Evolutionary conservation across 1,140 invertebrate species (phyloP).

Genomic region (Drosophila pallidifrons): DNA sequence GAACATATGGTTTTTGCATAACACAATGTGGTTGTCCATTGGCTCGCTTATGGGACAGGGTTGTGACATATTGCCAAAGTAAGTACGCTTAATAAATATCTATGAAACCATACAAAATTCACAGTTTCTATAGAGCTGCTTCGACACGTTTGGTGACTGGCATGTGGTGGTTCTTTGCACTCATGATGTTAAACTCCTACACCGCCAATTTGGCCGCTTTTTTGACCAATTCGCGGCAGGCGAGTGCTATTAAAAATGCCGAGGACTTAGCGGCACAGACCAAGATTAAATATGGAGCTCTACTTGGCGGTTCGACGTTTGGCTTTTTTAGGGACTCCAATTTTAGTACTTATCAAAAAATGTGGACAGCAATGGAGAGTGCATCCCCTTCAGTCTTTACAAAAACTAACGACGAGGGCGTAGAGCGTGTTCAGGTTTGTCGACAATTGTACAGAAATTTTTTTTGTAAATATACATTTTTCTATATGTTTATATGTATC

Average conservation of each 20-base stretch:
- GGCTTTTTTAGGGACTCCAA: slow-evolving; percentile 88
- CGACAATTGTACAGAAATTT: neutral
- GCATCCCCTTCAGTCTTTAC: slow-evolving; percentile 91
- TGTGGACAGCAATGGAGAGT: slow-evolving; percentile 91
- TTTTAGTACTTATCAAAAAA: slow-evolving; percentile 85
- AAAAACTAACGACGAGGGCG: slow-evolving; percentile 91
- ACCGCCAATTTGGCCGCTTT: slow-evolving; percentile 98
- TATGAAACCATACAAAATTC: neutral
- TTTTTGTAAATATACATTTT: neutral
- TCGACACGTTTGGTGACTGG: slow-evolving; percentile 92
- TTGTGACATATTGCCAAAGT: slow-evolving; percentile 90
- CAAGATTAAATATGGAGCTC: slow-evolving; percentile 94
- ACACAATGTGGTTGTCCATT: slow-evolving; percentile 92
- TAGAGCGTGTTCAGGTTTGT: slow-evolving; percentile 89
- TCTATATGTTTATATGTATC: too few species aligned
- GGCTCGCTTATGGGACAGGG: slow-evolving; percentile 93
- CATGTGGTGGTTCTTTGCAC: slow-evolving; percentile 98
- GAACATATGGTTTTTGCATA: slow-evolving; percentile 92
- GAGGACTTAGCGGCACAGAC: slow-evolving; percentile 96
- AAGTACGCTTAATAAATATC: slow-evolving; percentile 85
- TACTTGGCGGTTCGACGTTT: slow-evolving; percentile 91
- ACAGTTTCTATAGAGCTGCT: slow-evolving; percentile 87
- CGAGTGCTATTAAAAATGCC: slow-evolving; percentile 93
- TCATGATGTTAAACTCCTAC: slow-evolving; percentile 98
- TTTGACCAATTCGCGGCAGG: slow-evolving; percentile 94